Base-by-base conservation (phyloP, 2,113 vertebrate species). In the Tympanuchus pallidicinctus region DNA sequence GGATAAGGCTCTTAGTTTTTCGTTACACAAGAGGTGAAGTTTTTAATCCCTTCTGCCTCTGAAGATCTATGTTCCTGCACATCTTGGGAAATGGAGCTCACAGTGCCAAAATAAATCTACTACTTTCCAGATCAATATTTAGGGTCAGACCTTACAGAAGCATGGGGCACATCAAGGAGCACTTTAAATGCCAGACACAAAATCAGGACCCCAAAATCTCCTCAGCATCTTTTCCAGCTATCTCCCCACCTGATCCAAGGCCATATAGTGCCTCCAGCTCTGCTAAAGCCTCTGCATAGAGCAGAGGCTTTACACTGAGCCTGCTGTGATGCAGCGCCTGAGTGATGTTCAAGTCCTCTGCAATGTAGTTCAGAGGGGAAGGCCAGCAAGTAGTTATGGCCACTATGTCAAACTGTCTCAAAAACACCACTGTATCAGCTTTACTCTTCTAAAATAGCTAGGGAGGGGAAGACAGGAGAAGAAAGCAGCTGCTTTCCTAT, bases 1-100 rank as follows among this genome's bases (percentile, higher is more conserved):
- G 0, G 70, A 71, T 67, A 75, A 91, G 52, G 47, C 48, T 92
- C 64, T 90, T 94, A 78, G 79, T 71, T 95, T 89, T 93, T 82
- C 1, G 4, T 81, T 90, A 91, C 76, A 75, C 21, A 34, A 42
- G 20, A 83, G 72, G 6, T 67, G 43, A 92, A 80, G 11, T 15
- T 93, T 94, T 91, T 89, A 93, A 87, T 91, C 72, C 85, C 45
- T 96, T 71, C 47, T 90, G 64, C 10, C 69, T 94, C 69, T 88
- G 65, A 92, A 90, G 61, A 75, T 88, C 88, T 88, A 9, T 86
- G 88, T 36, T 92, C 52, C 76, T 61, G 69, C 88, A 75, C 65
- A 65, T 57, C 47, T 43, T 72, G 69, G 21, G 32, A 74, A 80
- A 80, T 15, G 32, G 30, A 90, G 57, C 45, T 69, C 69, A n/a